Evolutionary conservation across 2,113 vertebrate genomes (phyloP), one percentile per base, ranked within the genome.

Genomic region (Clarias gariepinus): DNA sequence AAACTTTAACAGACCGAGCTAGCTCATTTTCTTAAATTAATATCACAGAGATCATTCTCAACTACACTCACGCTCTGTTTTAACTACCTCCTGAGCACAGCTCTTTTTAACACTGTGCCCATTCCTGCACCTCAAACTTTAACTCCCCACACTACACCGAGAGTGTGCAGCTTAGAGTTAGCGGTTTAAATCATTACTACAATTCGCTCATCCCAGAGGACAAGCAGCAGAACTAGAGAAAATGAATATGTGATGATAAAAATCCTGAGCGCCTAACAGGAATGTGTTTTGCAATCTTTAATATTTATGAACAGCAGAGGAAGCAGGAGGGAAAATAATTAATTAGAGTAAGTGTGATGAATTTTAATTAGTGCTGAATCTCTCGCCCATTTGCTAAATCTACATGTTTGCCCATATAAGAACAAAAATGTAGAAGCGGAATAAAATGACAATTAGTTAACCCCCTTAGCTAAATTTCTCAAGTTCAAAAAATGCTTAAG

Each of bases 331-430:
- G 77, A 92, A 92, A 80, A 85, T 86, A 92, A 91, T 91, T 86
- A 91, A 92, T 92, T 90, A 91, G 55, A 25, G 68, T 89, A 91
- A 88, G 79, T 74, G 86, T 63, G 79, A 91, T 85, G 21, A 84
- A 87, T 91, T 87, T 89, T 91, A 91, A 93, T 92, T 92, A 91
- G 41, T 83, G 79, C 83, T 41, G 53, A 69, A 78, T 83, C 71
- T 84, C 25, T 19, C 30, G 52, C 73, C 86, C 80, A 33, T 79
- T 88, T 81, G 61, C 80, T 60, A 69, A 58, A 79, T 83, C 68
- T 41, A 78, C 71, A 69, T 64, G 73, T 82, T 63, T 60, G 52
- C 69, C 18, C 53, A 79, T 8, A n/a, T 36, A 83, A 57, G 69
- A 89, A 86, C 68, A 83, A 85, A 87, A 90, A 81, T 60, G 63